phyloP scores from a whole-genome alignment of 2,113 vertebrate species.

The Entosphenus tridentatus region DNA sequence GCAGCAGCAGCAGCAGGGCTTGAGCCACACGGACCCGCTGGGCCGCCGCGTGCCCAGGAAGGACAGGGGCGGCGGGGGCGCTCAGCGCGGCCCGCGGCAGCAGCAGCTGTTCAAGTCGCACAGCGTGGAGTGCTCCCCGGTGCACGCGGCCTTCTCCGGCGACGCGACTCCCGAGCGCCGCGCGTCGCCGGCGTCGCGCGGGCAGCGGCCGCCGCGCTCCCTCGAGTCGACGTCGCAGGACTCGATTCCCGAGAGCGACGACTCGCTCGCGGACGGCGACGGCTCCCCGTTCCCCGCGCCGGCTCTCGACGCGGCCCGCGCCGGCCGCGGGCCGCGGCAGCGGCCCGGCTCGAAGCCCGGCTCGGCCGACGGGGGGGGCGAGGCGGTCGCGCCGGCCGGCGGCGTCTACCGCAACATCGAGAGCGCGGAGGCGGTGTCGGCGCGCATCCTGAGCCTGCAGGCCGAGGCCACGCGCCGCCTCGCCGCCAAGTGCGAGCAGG shows the following conservation, averaged over 20 bases:
- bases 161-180: neutral
- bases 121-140: slow-evolving; percentile 1
- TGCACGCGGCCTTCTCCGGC: neutral
- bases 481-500: neutral
- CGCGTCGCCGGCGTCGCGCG: neutral
- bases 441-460: slow-evolving; percentile 3
- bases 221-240: neutral
- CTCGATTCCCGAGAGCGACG: neutral
- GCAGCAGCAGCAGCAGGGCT: neutral
- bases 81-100: too few species aligned
- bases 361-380: neutral
- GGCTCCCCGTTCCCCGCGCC: neutral
- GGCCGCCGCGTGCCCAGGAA: neutral
- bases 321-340: neutral
- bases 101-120: neutral
- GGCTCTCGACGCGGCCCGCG: neutral
- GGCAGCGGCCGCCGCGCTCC: neutral
- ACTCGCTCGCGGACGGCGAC: neutral
- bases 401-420: neutral
- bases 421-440: neutral
- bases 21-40: neutral
- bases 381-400: neutral
- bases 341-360: neutral
- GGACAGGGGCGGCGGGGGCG: neutral
- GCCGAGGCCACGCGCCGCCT: neutral